These are phyloP conservation scores for Andricus quercusramuli DNA, from an alignment of 2,888 invertebrate species.

Conservation along the genomic window DNA sequence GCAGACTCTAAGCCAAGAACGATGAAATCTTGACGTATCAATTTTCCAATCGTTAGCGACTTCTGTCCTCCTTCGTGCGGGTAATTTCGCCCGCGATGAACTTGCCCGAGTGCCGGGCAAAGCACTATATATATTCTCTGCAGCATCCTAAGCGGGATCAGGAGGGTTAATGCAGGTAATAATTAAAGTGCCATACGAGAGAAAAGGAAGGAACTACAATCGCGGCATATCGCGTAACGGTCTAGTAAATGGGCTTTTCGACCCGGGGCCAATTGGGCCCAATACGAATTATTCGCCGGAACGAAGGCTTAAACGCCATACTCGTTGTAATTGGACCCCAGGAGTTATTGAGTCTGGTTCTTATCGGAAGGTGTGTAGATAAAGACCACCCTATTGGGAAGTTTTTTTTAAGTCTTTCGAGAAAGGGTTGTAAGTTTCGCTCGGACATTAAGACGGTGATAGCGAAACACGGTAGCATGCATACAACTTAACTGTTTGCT, in stretches of 20 bases:
- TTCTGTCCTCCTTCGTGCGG: conserved; percentile 38
- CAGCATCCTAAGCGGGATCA: conserved; percentile 31
- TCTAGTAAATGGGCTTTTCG: conserved; percentile 32
- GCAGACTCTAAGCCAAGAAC: conserved; percentile 11
- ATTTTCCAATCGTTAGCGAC: conserved; percentile 42
- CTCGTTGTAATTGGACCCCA: conserved; percentile 8
- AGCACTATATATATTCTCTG: background rate
- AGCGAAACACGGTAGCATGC: conserved; percentile 39
- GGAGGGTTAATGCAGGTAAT: conserved; percentile 37
- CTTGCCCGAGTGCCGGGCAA: conserved; percentile 18
- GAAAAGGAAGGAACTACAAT: conserved; percentile 9
- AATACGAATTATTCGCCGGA: conserved; percentile 19
- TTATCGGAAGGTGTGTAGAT: background rate
- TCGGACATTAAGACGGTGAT: conserved; percentile 19
- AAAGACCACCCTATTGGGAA: background rate
- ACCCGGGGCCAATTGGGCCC: conserved; percentile 29
- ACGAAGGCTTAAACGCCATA: background rate
- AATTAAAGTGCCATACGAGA: conserved; percentile 33
- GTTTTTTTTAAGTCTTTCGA: background rate
- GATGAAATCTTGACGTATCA: conserved; percentile 41
- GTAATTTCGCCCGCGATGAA: conserved; percentile 32
- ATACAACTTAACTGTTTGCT: conserved; percentile 30
- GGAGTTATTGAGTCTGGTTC: background rate
- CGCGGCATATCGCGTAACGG: conserved; percentile 36
- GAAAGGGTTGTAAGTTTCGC: conserved; percentile 13